Conservation (phyloP, 2,113 vertebrate species). For the Paralichthys olivaceus region DNA sequence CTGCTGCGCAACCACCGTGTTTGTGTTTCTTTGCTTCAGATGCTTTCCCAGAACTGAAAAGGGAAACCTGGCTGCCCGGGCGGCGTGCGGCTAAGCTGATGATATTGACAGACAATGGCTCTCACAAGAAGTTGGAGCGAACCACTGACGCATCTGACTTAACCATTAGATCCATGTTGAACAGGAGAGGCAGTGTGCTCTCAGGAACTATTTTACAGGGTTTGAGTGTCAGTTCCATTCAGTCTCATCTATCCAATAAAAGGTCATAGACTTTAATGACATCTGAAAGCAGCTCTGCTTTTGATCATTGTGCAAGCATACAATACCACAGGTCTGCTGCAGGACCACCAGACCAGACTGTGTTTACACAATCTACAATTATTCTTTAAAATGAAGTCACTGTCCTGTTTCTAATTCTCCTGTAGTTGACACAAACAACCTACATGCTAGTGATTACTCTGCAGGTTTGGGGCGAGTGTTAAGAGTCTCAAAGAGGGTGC, state of each 20-base stretch:
- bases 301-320: too few relatives aligned
- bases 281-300: too few relatives aligned
- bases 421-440: not conserved
- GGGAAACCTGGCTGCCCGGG: constrained; percentile 1
- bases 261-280: not conserved
- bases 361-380: not conserved
- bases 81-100: constrained; percentile 22
- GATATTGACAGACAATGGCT: constrained; percentile 30
- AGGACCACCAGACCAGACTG: not conserved
- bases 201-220: not conserved
- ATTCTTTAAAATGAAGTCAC: not conserved
- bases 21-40: constrained; percentile 14
- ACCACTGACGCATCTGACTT: constrained; percentile 9
- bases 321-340: not conserved
- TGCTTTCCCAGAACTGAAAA: constrained; percentile 31
- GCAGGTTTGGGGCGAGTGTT: not conserved
- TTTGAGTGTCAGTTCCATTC: not conserved
- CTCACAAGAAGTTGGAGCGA: not conserved
- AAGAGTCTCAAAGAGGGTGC: not conserved
- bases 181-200: not conserved
- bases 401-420: not conserved
- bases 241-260: not conserved
- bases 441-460: not conserved
- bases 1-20: not conserved
- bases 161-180: constrained; percentile 9